A percentile compares a stretch with the other conserved stretches of the same genome.
These are phyloP conservation scores for Bettongia penicillata DNA, from an alignment of 2,113 vertebrate genomes.

Conservation along the genomic window DNA sequence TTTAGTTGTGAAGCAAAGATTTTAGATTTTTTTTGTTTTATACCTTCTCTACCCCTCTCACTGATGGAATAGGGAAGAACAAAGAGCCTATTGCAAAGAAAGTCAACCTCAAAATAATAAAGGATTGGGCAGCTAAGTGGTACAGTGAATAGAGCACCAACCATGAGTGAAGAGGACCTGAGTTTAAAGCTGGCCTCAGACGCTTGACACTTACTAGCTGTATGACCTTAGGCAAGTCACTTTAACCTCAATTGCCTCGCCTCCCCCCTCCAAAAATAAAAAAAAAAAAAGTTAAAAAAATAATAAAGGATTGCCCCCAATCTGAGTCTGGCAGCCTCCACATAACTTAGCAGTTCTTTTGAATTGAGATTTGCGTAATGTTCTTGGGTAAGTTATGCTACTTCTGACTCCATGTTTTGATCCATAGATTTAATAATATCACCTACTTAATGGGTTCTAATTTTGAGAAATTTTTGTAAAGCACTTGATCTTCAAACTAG, in stretches of 20 bases:
- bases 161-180: too few species aligned
- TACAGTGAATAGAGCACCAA: too few species aligned
- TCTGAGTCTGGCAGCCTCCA: conserved; percentile 9
- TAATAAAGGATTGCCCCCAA: neutral
- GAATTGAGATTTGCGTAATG: conserved; percentile 26
- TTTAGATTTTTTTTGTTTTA: conserved; percentile 24
- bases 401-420: conserved; percentile 5
- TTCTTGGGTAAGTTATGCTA: neutral
- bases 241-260: too few species aligned
- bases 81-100: conserved; percentile 5
- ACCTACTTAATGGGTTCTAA: conserved; percentile 18
- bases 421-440: conserved; percentile 10
- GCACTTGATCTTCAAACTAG: neutral
- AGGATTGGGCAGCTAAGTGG: neutral
- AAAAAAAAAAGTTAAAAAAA: too few species aligned
- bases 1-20: neutral
- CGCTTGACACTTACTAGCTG: too few species aligned
- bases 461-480: conserved; percentile 30
- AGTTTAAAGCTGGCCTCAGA: too few species aligned
- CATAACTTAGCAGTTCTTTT: neutral
- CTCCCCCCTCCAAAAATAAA: too few species aligned
- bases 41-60: neutral
- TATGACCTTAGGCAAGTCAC: too few species aligned
- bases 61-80: conserved; percentile 1
- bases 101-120: conserved; percentile 31